Evolutionary conservation across 2,888 invertebrate species (phyloP), one percentile per base, ranked within the genome.

Genomic region (Tridacna gigas): DNA sequence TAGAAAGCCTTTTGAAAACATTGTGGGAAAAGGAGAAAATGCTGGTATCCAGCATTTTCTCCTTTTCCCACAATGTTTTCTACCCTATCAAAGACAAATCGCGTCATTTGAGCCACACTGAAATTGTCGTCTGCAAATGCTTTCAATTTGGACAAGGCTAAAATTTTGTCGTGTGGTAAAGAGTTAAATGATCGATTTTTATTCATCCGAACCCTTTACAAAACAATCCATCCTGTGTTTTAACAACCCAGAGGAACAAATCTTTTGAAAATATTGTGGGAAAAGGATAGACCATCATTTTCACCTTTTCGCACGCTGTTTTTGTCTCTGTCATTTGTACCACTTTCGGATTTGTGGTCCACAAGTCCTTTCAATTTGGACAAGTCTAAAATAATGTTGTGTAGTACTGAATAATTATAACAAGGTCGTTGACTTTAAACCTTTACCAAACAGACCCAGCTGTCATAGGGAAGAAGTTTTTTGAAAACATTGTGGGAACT

Each of bases 1-100:
- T 20, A 4, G 22, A 63, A 3, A 22, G 13, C 22, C 12, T 63
- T n/a, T 63, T 4, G 9, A n/a, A 63, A 63, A 63, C 63, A 63
- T 3, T 63, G 63, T 25, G 63, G 25, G n/a, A 63, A 63, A 13
- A 63, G 63, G 2, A 63, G 63, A 63, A 63, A 22, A 22, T 25
- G 63, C 25, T 63, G 22, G 25, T 22, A 63, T 9, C 13, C 22
- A 63, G 63, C 12, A 63, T 22, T 63, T 63, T 25, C 1, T n/a
- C n/a, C 25, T 63, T 25, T 63, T 63, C 13, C 63, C 63, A 56
- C 56, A 56, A 56, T 56, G 56, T 56, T 56, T 56, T 56, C 56
- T 20, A 56, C 56, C 9, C 56, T 56, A 5, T 9, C 20, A 20
- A 56, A 56, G 18, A 5, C 9, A 9, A 56, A 3, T 56, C 3